Conservation (phyloP, 1,140 invertebrate genomes). For the Orius insidiosus region DNA sequence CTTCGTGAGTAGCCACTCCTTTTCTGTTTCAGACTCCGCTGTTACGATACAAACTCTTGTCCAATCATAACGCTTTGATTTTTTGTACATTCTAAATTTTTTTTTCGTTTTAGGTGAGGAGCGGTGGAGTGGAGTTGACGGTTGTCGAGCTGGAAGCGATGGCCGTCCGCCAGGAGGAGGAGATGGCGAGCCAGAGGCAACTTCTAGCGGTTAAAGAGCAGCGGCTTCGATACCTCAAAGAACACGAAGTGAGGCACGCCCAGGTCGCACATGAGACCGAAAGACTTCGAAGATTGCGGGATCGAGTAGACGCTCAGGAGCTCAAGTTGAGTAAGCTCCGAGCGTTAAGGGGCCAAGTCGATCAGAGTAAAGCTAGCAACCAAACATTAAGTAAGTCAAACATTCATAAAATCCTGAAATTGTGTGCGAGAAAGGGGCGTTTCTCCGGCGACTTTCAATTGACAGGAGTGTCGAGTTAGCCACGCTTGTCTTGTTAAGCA, state of each 20-base stretch:
- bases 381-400: constrained; percentile 71
- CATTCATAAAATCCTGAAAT: too few species aligned
- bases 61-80: too few species aligned
- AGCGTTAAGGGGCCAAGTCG: constrained; percentile 78
- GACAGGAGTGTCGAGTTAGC: too few species aligned
- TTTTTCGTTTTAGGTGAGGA: constrained; percentile 13
- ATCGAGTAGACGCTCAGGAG: constrained; percentile 85
- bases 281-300: constrained; percentile 63
- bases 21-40: too few species aligned
- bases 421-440: too few species aligned
- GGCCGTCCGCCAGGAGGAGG: constrained; percentile 85
- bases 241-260: constrained; percentile 69
- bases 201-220: constrained; percentile 80
- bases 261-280: constrained; percentile 77
- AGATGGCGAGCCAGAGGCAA: constrained; percentile 86
- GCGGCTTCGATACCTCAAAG: constrained; percentile 81
- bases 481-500: too few species aligned
- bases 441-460: too few species aligned
- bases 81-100: too few species aligned
- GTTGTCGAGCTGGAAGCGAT: constrained; percentile 87
- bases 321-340: constrained; percentile 76
- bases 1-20: too few species aligned
- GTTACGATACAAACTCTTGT: too few species aligned
- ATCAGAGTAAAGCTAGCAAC: constrained; percentile 78
- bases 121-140: constrained; percentile 47